Evolutionary conservation across 2,888 invertebrate species (phyloP).

Genomic region (Drosophila borborema): DNA sequence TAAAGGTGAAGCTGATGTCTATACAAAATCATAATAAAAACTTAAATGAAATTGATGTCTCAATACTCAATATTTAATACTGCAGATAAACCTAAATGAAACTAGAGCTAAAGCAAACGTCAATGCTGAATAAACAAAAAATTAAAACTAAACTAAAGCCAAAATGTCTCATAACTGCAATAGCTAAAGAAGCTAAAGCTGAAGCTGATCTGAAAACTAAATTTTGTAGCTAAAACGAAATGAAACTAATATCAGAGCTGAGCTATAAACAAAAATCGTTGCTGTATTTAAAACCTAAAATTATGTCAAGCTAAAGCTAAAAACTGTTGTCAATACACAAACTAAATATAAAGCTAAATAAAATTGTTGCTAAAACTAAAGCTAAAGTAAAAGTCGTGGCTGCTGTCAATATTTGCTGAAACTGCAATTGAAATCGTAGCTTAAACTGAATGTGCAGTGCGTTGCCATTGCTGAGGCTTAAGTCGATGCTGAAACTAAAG

Average conservation of each 20-base stretch:
- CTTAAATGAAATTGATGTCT: too few relatives aligned
- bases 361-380: neutral
- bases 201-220: neutral
- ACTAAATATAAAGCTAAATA: neutral
- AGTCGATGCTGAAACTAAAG: constrained; percentile 20
- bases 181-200: neutral
- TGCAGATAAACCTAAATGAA: too few relatives aligned
- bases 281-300: neutral
- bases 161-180: neutral
- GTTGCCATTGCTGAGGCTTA: neutral
- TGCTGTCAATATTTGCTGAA: neutral
- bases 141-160: too few relatives aligned
- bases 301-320: neutral
- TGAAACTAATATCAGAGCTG: neutral
- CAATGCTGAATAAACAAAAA: too few relatives aligned
- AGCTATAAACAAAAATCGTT: neutral
- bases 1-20: too few relatives aligned
- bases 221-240: neutral
- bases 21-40: too few relatives aligned
- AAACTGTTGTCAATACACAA: neutral
- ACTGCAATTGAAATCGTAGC: neutral
- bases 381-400: neutral
- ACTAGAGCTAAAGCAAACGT: too few relatives aligned
- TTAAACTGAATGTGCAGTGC: neutral
- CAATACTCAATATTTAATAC: too few relatives aligned